Conservation (phyloP, 2,888 invertebrate genomes). For the Cyaniris semiargus region DNA sequence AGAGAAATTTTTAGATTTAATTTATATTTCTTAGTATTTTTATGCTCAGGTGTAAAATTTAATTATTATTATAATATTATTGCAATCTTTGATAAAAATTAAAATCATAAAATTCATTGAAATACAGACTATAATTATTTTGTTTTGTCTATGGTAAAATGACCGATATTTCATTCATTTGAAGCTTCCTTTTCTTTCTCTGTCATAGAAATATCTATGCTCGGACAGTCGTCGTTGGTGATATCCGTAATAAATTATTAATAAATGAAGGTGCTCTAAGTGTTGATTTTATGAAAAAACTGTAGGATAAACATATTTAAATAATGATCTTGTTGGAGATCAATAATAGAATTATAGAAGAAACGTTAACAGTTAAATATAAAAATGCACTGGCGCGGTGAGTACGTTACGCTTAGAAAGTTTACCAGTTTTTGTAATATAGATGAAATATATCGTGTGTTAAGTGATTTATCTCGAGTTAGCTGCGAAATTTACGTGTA, state of each 20-base stretch:
- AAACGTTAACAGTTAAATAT: constrained; percentile 96
- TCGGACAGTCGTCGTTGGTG: constrained; percentile 73
- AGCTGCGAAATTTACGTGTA: not conserved
- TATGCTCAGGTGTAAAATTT: no score
- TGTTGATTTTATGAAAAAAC: constrained; percentile 78
- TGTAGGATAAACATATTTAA: constrained; percentile 79
- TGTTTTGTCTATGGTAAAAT: constrained; percentile 58
- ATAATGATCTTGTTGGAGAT: constrained; percentile 98
- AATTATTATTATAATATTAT: no score
- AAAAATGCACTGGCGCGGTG: constrained; percentile 98
- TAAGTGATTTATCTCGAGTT: constrained; percentile 31
- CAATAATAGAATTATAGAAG: constrained; percentile 99
- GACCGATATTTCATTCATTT: constrained; percentile 69
- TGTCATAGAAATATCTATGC: constrained; percentile 68
- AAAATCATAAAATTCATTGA: not conserved
- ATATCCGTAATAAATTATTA: constrained; percentile 72
- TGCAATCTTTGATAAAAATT: no score
- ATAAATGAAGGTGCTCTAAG: constrained; percentile 80
- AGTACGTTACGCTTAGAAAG: constrained; percentile 83
- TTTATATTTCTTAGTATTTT: no score
- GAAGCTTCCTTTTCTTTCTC: constrained; percentile 70
- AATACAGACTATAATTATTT: not conserved
- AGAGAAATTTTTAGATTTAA: no score
- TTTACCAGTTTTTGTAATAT: constrained; percentile 64
- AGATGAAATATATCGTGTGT: constrained; percentile 52